Conservation (phyloP, 2,797 vertebrate genomes). For the Eutrigla gurnardus region DNA sequence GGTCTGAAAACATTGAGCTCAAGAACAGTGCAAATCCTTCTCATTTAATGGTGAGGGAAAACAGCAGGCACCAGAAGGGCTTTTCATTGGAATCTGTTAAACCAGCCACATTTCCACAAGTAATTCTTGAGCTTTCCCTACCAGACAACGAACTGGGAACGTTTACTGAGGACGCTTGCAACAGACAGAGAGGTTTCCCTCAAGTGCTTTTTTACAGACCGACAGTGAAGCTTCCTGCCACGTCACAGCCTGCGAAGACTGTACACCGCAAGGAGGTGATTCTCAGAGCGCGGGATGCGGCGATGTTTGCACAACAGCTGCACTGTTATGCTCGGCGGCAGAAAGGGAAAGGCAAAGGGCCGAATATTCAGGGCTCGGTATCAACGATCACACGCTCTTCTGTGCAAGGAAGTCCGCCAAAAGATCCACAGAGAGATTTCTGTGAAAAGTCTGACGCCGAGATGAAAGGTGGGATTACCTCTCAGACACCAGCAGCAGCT, state of each 20-base stretch:
- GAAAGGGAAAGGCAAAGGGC: conserved; percentile 64
- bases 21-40: conserved; percentile 60
- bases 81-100: conserved; percentile 33
- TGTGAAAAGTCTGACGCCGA: conserved; percentile 45
- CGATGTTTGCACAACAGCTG: conserved; percentile 71
- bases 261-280: conserved; percentile 71
- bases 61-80: conserved; percentile 45
- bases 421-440: conserved; percentile 35
- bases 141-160: conserved; percentile 85
- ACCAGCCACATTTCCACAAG: conserved; percentile 58
- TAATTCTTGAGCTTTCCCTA: conserved; percentile 81
- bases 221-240: conserved; percentile 56
- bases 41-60: conserved; percentile 47
- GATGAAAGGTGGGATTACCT: conserved; percentile 33
- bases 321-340: conserved; percentile 73
- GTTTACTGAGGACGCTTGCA: conserved; percentile 71
- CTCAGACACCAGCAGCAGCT: conserved; percentile 19
- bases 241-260: conserved; percentile 40
- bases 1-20: conserved; percentile 34
- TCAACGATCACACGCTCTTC: conserved; percentile 79
- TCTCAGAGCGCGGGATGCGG: conserved; percentile 64
- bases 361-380: conserved; percentile 61
- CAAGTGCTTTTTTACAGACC: conserved; percentile 74
- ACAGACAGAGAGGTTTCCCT: conserved; percentile 66
- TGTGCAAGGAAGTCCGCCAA: conserved; percentile 67